These are phyloP conservation scores for Neoseiulus cucumeris DNA, from an alignment of 1,140 invertebrate genomes.

Conservation along the genomic window DNA sequence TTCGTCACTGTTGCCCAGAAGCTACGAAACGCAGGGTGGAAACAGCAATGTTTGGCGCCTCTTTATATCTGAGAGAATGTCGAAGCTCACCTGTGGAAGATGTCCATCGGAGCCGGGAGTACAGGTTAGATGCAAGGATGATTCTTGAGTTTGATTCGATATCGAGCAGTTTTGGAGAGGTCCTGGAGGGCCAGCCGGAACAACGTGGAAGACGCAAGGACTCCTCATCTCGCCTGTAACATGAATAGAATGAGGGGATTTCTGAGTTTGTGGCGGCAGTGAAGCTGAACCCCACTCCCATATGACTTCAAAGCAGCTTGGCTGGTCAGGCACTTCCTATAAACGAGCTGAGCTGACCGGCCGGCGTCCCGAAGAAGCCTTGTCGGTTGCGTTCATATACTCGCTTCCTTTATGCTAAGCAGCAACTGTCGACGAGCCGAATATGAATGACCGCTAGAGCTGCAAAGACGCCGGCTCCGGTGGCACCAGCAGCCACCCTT, in stretches of 20 bases:
- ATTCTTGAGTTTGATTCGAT: conserved; percentile 20
- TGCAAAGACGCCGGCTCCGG: no score
- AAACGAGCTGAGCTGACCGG: no score
- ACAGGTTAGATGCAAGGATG: conserved; percentile 8
- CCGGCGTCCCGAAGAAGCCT: not conserved
- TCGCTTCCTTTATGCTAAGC: no score
- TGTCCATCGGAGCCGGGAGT: not conserved
- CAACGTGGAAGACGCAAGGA: conserved; percentile 56
- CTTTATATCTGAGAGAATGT: no score
- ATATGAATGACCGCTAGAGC: no score
- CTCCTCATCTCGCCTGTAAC: conserved; percentile 25
- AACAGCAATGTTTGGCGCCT: no score
- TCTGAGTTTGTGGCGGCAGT: not conserved
- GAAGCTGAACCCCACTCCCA: not conserved
- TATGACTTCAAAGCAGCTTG: not conserved
- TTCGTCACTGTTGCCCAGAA: no score
- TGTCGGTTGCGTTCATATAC: no score
- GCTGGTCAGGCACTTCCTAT: no score
- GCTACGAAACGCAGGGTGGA: no score
- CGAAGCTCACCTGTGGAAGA: not conserved
- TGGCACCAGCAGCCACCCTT: no score
- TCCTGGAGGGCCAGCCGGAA: conserved; percentile 39
- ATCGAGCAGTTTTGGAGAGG: conserved; percentile 20
- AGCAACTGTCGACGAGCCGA: no score
- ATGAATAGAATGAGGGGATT: not conserved